A percentile compares a stretch with the other conserved stretches of the same genome.
phyloP scores from a whole-genome alignment of 2,888 invertebrate genomes.

The Oscheius sp. region DNA sequence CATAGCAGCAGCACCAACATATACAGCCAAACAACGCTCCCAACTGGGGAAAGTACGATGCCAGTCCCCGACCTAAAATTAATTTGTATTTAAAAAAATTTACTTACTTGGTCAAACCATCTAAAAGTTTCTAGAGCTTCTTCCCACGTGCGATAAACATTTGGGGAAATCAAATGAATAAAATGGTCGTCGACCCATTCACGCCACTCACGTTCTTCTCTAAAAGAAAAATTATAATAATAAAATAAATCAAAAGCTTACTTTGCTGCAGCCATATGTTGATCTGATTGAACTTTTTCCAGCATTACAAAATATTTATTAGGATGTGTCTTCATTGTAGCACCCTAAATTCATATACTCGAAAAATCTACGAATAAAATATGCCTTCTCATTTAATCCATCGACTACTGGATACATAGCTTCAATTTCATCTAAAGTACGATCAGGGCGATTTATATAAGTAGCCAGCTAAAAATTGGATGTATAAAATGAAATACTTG shows the following conservation, averaged over 20 bases:
- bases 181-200: slow-evolving; percentile 91
- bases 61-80: slow-evolving; percentile 85
- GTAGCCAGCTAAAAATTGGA: slow-evolving; percentile 81
- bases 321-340: slow-evolving; percentile 55
- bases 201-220: slow-evolving; percentile 91
- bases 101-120: slow-evolving; percentile 83
- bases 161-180: slow-evolving; percentile 93
- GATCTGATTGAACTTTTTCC: slow-evolving; percentile 52
- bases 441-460: slow-evolving; percentile 77
- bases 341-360: slow-evolving; percentile 37
- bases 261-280: slow-evolving; percentile 53
- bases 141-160: slow-evolving; percentile 87
- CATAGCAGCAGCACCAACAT: slow-evolving; percentile 93
- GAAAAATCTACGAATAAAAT: background rate
- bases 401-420: slow-evolving; percentile 81
- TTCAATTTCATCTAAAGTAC: slow-evolving; percentile 81
- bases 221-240: slow-evolving; percentile 12
- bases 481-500: slow-evolving; percentile 1
- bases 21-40: slow-evolving; percentile 88
- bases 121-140: slow-evolving; percentile 92
- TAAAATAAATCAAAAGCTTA: background rate
- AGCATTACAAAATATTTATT: slow-evolving; percentile 70
- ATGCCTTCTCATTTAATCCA: slow-evolving; percentile 76
- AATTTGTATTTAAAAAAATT: background rate
- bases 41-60: slow-evolving; percentile 86